phyloP scores from a whole-genome alignment of 2,113 vertebrate genomes.

The Grus americana region DNA sequence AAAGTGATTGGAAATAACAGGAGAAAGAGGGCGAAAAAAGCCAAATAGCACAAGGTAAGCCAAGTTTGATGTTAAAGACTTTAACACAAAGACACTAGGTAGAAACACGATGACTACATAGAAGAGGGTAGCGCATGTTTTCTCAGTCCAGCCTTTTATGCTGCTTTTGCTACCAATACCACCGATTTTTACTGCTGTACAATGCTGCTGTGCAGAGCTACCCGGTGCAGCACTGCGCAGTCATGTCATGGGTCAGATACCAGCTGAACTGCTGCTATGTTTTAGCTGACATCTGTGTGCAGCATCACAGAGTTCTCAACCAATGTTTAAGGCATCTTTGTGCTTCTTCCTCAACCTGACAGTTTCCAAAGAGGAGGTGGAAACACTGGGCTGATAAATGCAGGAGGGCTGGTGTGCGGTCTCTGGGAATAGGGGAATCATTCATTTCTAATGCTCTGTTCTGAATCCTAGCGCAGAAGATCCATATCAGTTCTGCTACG shows the following conservation, averaged over 20 bases:
- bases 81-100: neutral
- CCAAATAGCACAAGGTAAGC: neutral
- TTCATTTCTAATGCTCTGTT: neutral
- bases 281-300: rapidly evolving
- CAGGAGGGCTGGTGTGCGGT: neutral
- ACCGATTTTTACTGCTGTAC: neutral
- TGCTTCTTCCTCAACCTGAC: neutral
- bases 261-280: neutral
- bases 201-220: neutral
- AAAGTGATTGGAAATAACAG: neutral
- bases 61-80: neutral
- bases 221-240: neutral
- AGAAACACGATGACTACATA: neutral
- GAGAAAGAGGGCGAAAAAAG: neutral
- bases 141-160: neutral
- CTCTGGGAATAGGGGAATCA: neutral
- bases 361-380: neutral
- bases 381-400: neutral
- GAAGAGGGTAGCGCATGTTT: neutral
- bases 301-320: no score
- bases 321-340: neutral
- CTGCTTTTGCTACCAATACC: neutral
- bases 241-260: neutral
- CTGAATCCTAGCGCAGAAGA: conserved; percentile 81
- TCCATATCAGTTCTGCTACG: conserved; percentile 87